Evolutionary conservation across 2,797 vertebrate species (phyloP).

Genomic region (Sebastolobus alascanus): DNA sequence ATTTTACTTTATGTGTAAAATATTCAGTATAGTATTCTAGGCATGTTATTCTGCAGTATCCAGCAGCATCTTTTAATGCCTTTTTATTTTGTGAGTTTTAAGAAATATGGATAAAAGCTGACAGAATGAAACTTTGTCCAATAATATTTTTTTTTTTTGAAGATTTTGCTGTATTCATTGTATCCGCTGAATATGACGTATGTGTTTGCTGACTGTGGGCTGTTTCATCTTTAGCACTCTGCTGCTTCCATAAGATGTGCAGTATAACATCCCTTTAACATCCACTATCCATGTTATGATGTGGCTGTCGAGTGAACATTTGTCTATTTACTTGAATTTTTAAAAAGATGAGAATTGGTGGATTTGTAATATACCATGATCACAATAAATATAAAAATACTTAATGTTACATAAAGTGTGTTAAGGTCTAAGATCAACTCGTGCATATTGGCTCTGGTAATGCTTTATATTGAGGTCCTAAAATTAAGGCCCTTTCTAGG

Average conservation of each 20-base stretch:
- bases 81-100: slow-evolving; percentile 38
- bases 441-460: fast-evolving
- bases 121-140: slow-evolving; percentile 20
- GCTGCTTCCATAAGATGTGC: slow-evolving; percentile 43
- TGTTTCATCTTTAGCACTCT: slow-evolving; percentile 49
- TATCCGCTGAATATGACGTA: slow-evolving; percentile 50
- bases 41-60: slow-evolving; percentile 60
- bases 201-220: slow-evolving; percentile 36
- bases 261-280: slow-evolving; percentile 42
- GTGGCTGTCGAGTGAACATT: slow-evolving; percentile 65
- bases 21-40: slow-evolving; percentile 50
- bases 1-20: slow-evolving; percentile 67
- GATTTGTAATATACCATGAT: slow-evolving; percentile 64
- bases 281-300: slow-evolving; percentile 41
- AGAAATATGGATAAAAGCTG: slow-evolving; percentile 38
- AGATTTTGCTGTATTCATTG: slow-evolving; percentile 50
- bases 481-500: background rate
- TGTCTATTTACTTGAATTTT: slow-evolving; percentile 81
- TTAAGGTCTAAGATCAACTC: background rate
- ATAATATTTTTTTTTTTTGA: slow-evolving; percentile 14
- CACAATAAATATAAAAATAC: slow-evolving; percentile 69
- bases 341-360: slow-evolving; percentile 59
- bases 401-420: background rate
- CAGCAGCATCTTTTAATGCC: slow-evolving; percentile 40
- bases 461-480: background rate